Conservation (phyloP, 2,113 vertebrate genomes). For the Neomonachus schauinslandi region DNA sequence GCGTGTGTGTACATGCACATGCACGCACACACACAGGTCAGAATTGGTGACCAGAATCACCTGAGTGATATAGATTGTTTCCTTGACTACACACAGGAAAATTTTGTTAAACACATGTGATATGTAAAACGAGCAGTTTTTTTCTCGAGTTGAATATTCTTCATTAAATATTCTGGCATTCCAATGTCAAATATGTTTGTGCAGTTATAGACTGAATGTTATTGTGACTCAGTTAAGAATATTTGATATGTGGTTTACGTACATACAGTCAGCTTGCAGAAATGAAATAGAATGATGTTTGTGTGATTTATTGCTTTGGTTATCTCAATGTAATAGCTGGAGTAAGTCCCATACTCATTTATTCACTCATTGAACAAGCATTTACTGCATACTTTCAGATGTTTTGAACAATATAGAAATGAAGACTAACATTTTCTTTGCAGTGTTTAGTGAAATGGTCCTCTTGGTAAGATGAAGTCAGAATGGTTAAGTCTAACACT, state of each 20-base stretch:
- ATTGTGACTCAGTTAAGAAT: not conserved
- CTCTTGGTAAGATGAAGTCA: not conserved
- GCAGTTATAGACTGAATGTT: not conserved
- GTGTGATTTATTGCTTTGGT: not conserved
- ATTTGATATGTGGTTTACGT: not conserved
- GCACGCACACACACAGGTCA: not conserved
- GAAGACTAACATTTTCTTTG: constrained; percentile 35
- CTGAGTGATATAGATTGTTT: constrained; percentile 30
- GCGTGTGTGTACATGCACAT: not conserved
- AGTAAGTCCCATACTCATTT: not conserved
- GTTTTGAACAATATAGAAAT: not conserved
- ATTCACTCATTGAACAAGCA: not conserved
- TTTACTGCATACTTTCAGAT: not conserved
- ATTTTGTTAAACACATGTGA: constrained; percentile 10
- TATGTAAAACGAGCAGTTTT: not conserved
- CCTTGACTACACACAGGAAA: not conserved
- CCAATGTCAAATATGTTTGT: not conserved
- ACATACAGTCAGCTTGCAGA: not conserved
- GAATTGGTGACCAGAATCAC: not conserved
- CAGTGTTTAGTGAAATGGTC: not conserved
- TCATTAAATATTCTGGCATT: constrained; percentile 7
- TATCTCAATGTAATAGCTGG: not conserved
- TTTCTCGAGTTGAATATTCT: not conserved
- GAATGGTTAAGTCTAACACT: not conserved
- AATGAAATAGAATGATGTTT: not conserved